Base-by-base conservation (phyloP, 2,888 invertebrate species). In the Tenthredo livida region DNA sequence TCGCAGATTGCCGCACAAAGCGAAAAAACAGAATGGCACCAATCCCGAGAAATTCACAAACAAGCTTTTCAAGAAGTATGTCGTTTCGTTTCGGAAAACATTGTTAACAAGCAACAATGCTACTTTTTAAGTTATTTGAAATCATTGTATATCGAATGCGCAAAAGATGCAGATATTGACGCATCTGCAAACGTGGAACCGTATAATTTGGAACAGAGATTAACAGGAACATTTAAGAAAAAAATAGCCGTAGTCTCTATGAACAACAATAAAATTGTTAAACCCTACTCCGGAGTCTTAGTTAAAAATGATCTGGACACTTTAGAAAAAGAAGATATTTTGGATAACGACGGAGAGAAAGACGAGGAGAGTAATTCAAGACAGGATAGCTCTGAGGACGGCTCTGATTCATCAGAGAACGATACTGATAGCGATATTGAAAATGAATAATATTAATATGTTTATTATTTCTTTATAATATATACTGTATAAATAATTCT, bases 241-340 rank as follows among this genome's bases (percentile, higher is more conserved):
- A 86, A 87, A 86, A 84, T 86, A 29, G 61, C 37, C 33, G 54
- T 85, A 17, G 72, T 87, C 4, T 73, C 6, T 84, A 33, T 73
- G 50, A 75, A 86, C 29, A 73, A 82, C 17, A 85, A 87, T 61
- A 87, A 86, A 65, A 43, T 87, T 58, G 78, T 87, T 9, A 86
- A 87, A 80, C 87, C 87, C 10, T 87, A 84, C 47, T 25, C 65
- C 67, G 86, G 85, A 33, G 54, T 84, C 85, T 86, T 87, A 50
- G 25, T 87, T 67, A 83, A 86, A 84, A 87, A 86, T 37, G 70
- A 87, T 84, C 72, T 87, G 33, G 85, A 85, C 25, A 84, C 21
- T 29, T 37, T 85, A 40, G 82, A 85, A 82, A 86, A 87, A 85
- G 80, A 85, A 61, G 82, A 86, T 50, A 85, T 86, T 84, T 87